Percentiles rank a stretch among this genome's conserved stretches.
Evolutionary conservation across 2,797 vertebrate species (phyloP).

Genomic region (Sebastes elongatus): DNA sequence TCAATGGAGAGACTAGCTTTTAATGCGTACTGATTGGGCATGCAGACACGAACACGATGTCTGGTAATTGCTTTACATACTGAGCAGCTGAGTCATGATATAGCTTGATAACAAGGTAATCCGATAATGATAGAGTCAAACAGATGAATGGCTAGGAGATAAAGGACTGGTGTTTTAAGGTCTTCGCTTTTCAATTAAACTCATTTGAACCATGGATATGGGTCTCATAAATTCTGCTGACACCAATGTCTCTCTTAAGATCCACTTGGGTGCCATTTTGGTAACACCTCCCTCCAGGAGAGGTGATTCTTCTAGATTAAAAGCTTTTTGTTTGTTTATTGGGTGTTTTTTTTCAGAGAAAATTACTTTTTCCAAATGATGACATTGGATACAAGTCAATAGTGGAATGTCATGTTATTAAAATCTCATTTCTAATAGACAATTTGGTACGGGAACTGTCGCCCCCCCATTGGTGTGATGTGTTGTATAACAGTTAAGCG

Average conservation of each 20-base stretch:
- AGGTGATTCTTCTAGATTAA: background rate
- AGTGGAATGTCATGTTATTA: background rate
- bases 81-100: conserved; percentile 40
- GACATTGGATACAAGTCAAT: background rate
- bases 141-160: conserved; percentile 50
- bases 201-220: conserved; percentile 49
- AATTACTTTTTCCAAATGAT: background rate
- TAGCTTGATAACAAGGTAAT: conserved; percentile 54
- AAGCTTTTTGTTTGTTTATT: background rate
- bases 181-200: conserved; percentile 66
- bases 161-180: conserved; percentile 45
- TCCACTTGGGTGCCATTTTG: background rate
- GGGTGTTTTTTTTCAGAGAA: background rate
- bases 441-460: background rate
- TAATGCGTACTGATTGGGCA: conserved; percentile 11
- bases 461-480: conserved; percentile 16
- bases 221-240: conserved; percentile 61
- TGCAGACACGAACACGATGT: conserved; percentile 22
- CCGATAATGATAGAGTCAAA: conserved; percentile 53
- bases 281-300: background rate
- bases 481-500: conserved; percentile 25
- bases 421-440: conserved; percentile 1
- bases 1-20: conserved; percentile 12
- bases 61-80: conserved; percentile 54
- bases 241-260: conserved; percentile 26